Evolutionary conservation across 1,140 invertebrate species (phyloP).

Genomic region (Lepidurus couesii): DNA sequence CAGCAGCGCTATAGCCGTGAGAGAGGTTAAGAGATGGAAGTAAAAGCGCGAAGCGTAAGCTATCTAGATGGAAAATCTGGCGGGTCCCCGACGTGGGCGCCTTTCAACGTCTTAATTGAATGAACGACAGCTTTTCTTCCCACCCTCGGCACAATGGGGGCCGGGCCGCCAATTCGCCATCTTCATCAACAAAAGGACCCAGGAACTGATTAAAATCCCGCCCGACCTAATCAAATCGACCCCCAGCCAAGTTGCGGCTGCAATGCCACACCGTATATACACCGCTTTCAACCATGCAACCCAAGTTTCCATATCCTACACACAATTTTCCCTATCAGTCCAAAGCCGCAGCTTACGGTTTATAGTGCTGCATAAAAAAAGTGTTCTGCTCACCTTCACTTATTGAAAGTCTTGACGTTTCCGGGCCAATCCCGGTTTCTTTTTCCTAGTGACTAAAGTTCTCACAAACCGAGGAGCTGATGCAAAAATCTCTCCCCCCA

Average conservation of each 20-base stretch:
- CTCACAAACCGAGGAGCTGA: not conserved
- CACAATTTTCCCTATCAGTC: conserved; percentile 10
- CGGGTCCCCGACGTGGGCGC: not conserved
- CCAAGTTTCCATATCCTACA: not conserved
- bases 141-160: conserved; percentile 8
- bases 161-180: conserved; percentile 16
- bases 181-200: conserved; percentile 21
- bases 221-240: conserved; percentile 21
- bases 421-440: not conserved
- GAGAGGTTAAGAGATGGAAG: conserved; percentile 19
- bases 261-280: not conserved
- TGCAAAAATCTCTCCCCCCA: no score
- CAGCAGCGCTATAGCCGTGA: not conserved
- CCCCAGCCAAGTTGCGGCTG: conserved; percentile 3
- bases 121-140: conserved; percentile 21
- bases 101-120: conserved; percentile 22
- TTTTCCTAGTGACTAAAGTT: not conserved
- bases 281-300: not conserved
- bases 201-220: conserved; percentile 19
- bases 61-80: conserved; percentile 22
- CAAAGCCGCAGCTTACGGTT: conserved; percentile 14
- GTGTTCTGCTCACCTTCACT: conserved; percentile 17
- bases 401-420: conserved; percentile 10
- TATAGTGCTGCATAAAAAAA: conserved; percentile 10
- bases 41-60: conserved; percentile 21